Base-by-base conservation (phyloP, 2,888 invertebrate species). In the Branchipolynoe longqiensis region DNA sequence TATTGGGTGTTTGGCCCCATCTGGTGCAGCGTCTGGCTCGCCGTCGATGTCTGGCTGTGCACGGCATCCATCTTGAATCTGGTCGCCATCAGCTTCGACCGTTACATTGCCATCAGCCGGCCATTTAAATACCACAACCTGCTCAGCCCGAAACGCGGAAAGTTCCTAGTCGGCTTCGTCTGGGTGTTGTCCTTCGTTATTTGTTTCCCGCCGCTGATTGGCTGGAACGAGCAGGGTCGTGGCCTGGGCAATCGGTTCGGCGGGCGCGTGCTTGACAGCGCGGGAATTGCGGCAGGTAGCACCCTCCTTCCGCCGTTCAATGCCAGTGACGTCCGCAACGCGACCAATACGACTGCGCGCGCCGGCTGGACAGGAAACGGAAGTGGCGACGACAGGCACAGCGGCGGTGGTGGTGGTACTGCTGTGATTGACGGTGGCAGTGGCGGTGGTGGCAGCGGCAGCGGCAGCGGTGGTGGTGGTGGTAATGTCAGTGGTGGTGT, bases 11-110 rank as follows among this genome's bases (percentile, higher is more conserved):
- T 98, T 93, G 98, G 99, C 82, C 96, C 97, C 94, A 95, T 97
- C 69, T 98, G 98, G 98, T 99, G 99, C 94, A 97, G 97, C 87
- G 96, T 98, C 89, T 99, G 99, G 99, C 95, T 99, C 88, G 98
- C 99, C 0, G 96, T 98, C 85, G 99, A 99, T 94, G 99, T 99
- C 18, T 98, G 98, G 98, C 97, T 99, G 97, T 99, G 98, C 94
- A 99, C 99, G 0, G 98, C 99, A 0, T 98, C 98, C 90, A 99
- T 99, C 91, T 95, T 99, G 90, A 99, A 99, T 94, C 95, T 99
- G 85, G 98, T 98, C 93, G 98, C 98, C 91, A 99, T 99, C 93
- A 98, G 98, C 25, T 95, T 99, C 92, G 99, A 94, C 87, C 91
- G 95, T 25, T 99, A 99, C 95, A 97, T 99, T 91, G 99, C 99